These are phyloP conservation scores for Nineta flava DNA, from an alignment of 2,888 invertebrate species.

Conservation along the genomic window DNA sequence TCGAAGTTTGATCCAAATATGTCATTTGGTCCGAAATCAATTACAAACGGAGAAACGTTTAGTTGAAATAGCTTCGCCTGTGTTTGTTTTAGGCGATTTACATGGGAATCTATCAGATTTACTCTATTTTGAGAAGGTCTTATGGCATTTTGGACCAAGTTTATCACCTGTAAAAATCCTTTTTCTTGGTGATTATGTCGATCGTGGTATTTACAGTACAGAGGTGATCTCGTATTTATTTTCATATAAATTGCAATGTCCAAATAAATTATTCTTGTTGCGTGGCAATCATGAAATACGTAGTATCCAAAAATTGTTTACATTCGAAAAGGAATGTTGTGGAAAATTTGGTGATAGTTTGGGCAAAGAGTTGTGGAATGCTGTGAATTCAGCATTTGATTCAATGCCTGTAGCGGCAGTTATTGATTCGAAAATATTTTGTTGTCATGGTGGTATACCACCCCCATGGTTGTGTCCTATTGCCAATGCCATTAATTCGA, in stretches of 20 bases:
- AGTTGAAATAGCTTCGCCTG: conserved; percentile 34
- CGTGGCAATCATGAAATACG: conserved; percentile 66
- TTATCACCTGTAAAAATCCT: conserved; percentile 46
- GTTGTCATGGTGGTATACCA: conserved; percentile 66
- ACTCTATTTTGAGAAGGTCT: conserved; percentile 45
- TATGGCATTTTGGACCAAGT: conserved; percentile 52
- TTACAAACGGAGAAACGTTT: conserved; percentile 34
- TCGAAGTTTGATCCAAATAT: conserved; percentile 34
- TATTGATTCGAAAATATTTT: conserved; percentile 59
- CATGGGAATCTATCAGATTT: conserved; percentile 59
- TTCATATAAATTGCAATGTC: conserved; percentile 50
- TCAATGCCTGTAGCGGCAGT: conserved; percentile 54
- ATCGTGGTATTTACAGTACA: conserved; percentile 48
- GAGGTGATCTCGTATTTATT: conserved; percentile 57
- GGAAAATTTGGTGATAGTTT: conserved; percentile 47
- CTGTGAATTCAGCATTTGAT: conserved; percentile 55
- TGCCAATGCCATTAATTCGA: conserved; percentile 43
- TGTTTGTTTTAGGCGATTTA: conserved; percentile 49
- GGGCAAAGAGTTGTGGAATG: conserved; percentile 49
- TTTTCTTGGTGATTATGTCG: conserved; percentile 65
- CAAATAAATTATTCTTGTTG: conserved; percentile 42
- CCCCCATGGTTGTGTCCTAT: conserved; percentile 49
- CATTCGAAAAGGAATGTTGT: conserved; percentile 48
- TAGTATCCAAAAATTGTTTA: conserved; percentile 55
- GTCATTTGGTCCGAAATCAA: conserved; percentile 30